Conservation (phyloP, 2,797 vertebrate genomes). For the Brotula barbata region DNA sequence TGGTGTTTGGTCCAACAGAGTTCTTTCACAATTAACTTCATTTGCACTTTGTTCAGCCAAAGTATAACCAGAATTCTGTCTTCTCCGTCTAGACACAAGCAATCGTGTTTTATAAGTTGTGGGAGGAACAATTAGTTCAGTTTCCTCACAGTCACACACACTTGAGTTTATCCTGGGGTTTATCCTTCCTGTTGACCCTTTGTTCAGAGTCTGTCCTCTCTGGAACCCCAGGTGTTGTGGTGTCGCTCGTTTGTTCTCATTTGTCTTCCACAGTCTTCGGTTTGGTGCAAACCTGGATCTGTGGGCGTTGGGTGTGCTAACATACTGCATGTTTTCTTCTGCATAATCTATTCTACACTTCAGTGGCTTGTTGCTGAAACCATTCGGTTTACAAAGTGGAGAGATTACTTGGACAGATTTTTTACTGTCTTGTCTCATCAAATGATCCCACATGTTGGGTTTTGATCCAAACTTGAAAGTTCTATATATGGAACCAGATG, state of each 20-base stretch:
- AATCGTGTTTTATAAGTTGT: conserved; percentile 25
- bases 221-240: conserved; percentile 4
- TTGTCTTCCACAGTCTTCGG: conserved; percentile 26
- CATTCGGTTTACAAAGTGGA: conserved; percentile 5
- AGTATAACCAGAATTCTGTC: background rate
- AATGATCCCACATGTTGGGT: conserved; percentile 2
- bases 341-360: background rate
- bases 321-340: conserved; percentile 17
- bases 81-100: conserved; percentile 2
- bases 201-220: background rate
- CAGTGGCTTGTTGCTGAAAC: background rate
- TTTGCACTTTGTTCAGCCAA: background rate
- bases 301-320: background rate
- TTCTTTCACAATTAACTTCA: conserved; percentile 19
- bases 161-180: conserved; percentile 12
- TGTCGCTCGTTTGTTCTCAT: conserved; percentile 1
- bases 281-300: conserved; percentile 25
- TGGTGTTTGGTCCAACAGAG: conserved; percentile 8
- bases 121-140: conserved; percentile 39
- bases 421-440: conserved; percentile 2
- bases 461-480: background rate
- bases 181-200: background rate
- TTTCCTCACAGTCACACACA: conserved; percentile 29
- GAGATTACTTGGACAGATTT: background rate
- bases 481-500: background rate